Conservation (phyloP, 2,797 vertebrate species). For the Acanthornis magna region DNA sequence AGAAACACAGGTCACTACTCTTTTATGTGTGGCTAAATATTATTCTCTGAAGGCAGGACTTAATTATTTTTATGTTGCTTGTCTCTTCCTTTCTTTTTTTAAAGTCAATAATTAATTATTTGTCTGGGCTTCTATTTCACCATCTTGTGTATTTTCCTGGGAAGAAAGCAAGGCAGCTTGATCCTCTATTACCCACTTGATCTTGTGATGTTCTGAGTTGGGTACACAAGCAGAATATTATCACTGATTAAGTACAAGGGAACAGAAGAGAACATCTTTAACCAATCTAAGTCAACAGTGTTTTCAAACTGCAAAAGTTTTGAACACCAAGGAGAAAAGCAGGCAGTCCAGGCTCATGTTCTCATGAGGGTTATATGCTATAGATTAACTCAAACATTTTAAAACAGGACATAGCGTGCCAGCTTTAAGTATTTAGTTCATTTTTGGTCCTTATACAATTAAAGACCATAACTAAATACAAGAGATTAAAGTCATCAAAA, state of each 20-base stretch:
- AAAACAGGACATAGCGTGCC: background rate
- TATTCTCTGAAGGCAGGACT: background rate
- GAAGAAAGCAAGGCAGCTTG: background rate
- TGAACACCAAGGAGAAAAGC: background rate
- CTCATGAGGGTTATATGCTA: background rate
- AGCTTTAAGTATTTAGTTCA: background rate
- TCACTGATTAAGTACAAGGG: background rate
- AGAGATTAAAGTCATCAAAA: background rate
- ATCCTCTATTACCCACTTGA: background rate
- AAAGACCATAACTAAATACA: background rate
- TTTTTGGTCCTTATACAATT: background rate
- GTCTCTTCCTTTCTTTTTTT: background rate
- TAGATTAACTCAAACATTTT: background rate
- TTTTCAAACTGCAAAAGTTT: background rate
- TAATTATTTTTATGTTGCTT: constrained; percentile 20
- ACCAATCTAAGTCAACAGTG: background rate
- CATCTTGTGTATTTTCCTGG: background rate
- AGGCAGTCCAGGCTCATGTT: background rate
- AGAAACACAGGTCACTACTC: background rate
- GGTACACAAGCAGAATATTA: background rate
- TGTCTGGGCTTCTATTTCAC: background rate
- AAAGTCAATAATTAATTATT: constrained; percentile 13
- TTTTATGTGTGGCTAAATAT: constrained; percentile 1
- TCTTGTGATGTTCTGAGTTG: background rate
- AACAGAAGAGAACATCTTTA: background rate